These are phyloP conservation scores for Sminthurinus signatus DNA, from an alignment of 1,140 invertebrate genomes.

Conservation along the genomic window DNA sequence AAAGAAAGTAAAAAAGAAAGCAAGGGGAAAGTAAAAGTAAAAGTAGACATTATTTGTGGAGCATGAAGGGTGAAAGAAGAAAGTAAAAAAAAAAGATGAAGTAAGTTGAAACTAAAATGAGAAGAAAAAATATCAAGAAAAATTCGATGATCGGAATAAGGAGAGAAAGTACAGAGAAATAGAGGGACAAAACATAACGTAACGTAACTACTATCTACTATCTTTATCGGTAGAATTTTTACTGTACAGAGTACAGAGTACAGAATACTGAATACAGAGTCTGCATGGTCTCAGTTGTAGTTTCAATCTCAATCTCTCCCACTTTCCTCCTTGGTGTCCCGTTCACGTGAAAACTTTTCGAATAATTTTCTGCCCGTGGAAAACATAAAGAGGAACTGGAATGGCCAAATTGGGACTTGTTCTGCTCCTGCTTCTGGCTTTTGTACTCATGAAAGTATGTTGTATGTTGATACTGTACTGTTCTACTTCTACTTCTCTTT, in stretches of 20 bases:
- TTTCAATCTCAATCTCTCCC: slow-evolving; percentile 7
- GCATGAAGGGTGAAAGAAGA: neutral
- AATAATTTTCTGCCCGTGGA: slow-evolving; percentile 28
- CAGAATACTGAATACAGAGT: too few relatives aligned
- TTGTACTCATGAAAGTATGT: too few relatives aligned
- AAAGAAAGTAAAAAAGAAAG: neutral
- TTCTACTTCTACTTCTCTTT: too few relatives aligned
- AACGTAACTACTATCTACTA: slow-evolving; percentile 1
- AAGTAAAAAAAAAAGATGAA: neutral
- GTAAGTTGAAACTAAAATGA: too few relatives aligned
- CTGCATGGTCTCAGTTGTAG: too few relatives aligned
- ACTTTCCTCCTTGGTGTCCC: slow-evolving; percentile 6
- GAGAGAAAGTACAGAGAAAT: too few relatives aligned
- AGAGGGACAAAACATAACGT: too few relatives aligned
- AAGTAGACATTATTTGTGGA: neutral
- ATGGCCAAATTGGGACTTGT: slow-evolving; percentile 1
- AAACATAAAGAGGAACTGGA: slow-evolving; percentile 14
- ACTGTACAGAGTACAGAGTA: too few relatives aligned
- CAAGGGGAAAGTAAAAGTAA: neutral
- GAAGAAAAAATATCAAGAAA: neutral
- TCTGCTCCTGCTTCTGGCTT: too few relatives aligned
- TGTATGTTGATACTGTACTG: too few relatives aligned
- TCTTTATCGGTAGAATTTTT: too few relatives aligned
- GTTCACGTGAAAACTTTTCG: slow-evolving; percentile 30
- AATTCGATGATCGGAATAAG: neutral